Evolutionary conservation across 1,140 invertebrate genomes (phyloP), one percentile per base, ranked within the genome.

Genomic region (Bemisia tabaci): DNA sequence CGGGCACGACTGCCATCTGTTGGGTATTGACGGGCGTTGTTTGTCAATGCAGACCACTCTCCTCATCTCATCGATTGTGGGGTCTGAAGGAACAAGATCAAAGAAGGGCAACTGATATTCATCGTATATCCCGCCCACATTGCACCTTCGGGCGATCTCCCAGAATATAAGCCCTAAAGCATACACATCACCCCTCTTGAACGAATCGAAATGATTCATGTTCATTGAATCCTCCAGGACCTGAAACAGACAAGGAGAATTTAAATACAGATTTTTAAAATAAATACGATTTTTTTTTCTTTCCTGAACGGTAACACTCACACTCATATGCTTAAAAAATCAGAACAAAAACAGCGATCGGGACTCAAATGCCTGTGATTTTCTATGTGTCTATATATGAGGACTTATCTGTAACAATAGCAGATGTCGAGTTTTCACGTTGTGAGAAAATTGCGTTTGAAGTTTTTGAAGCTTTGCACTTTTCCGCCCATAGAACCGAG

Each of bases 21-120:
- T 89, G 9, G 87, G 90, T 73, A 90, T 83, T 62, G 80, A 83
- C 5, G 95, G 95, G 69, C 94, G 77, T 70, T 87, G 86, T 69
- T 87, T 85, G 76, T 95, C 90, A 1, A 86, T 79, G 76, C 90
- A 95, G 24, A 98, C 93, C 59, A 97, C 87, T 82, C 95, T 93
- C 61, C 85, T 80, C 92, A 98, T 96, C 74, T 97, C 93, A 72
- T 97, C 94, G 75, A 95, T 90, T 72, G 87, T 89, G 23, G 95
- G 95, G 80, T 97, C 95, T 59, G 83, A 82, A 17, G 91, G 86
- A 21, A 95, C 89, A 67, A 88, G 84, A 76, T 95, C 93, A 73
- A 85, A 87, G 79, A 87, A 97, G 11, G 95, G 95, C 22, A 92
- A 83, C 70, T 91, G 85, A 74, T 94, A 94, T 63, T 94, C 92